Evolutionary conservation across 2,113 vertebrate genomes (phyloP).

Genomic region (Phaethornis superciliosus): DNA sequence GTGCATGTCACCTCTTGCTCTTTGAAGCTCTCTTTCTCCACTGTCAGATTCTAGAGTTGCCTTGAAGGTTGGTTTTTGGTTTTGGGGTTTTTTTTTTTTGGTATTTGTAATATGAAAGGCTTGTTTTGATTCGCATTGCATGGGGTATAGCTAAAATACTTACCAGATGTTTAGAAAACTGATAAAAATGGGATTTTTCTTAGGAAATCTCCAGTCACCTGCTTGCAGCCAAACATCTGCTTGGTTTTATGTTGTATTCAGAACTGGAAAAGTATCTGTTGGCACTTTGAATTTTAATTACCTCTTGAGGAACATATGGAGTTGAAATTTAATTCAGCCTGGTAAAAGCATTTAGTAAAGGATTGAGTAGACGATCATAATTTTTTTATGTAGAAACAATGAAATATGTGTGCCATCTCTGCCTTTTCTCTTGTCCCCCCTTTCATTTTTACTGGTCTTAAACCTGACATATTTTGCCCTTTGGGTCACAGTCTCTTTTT

Average conservation of each 20-base stretch:
- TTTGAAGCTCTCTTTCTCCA: neutral
- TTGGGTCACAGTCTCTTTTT: neutral
- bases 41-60: neutral
- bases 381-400: neutral
- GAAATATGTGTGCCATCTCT: neutral
- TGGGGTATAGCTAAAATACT: neutral
- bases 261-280: neutral
- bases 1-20: neutral
- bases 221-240: neutral
- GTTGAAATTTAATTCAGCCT: neutral
- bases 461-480: neutral
- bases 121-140: neutral
- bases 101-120: neutral
- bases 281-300: neutral
- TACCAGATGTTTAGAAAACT: neutral
- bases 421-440: neutral
- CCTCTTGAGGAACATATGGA: neutral
- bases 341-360: neutral
- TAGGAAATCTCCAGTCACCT: neutral
- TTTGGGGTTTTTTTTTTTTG: neutral
- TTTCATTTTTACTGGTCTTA: neutral
- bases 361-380: neutral
- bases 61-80: too few relatives aligned
- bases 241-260: neutral
- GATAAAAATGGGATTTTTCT: neutral